A percentile compares a stretch with the other conserved stretches of the same genome.
Conservation (phyloP, 2,113 vertebrate genomes). For the Pelusios castaneus region DNA sequence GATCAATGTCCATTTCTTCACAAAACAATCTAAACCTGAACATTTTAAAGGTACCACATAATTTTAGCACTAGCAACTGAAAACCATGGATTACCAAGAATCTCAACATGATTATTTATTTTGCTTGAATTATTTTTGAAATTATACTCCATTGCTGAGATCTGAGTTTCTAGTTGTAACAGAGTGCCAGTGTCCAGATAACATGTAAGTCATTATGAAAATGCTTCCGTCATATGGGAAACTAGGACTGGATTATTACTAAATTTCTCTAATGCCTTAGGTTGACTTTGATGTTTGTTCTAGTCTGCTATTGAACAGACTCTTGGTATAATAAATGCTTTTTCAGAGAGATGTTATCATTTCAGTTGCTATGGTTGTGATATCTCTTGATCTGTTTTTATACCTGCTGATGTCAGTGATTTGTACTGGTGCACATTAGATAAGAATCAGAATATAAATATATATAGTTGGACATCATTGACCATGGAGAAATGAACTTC, state of each 20-base stretch:
- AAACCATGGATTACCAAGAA: constrained; percentile 63
- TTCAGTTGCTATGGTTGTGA: not conserved
- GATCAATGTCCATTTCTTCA: constrained; percentile 38
- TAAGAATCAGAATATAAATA: fast-evolving
- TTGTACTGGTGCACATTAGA: not conserved
- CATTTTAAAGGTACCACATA: constrained; percentile 69
- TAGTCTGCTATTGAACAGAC: not conserved
- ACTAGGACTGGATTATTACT: not conserved
- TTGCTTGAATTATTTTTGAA: constrained; percentile 68
- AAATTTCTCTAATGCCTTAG: constrained; percentile 11
- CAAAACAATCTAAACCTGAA: constrained; percentile 60
- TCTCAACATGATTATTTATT: constrained; percentile 67
- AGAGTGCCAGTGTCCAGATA: constrained; percentile 51
- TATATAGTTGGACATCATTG: fast-evolving
- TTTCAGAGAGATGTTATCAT: not conserved
- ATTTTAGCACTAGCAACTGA: constrained; percentile 64
- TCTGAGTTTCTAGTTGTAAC: constrained; percentile 52
- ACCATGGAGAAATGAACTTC: not conserved
- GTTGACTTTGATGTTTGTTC: constrained; percentile 9
- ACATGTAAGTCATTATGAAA: constrained; percentile 40
- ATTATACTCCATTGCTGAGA: constrained; percentile 56
- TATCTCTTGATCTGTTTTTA: not conserved
- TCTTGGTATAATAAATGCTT: not conserved
- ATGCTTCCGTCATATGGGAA: constrained; percentile 46
- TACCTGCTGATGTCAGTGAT: not conserved